Percentiles rank a stretch among this genome's conserved stretches.
Evolutionary conservation across 2,888 invertebrate species (phyloP).

Genomic region (Teleiodes luculella): DNA sequence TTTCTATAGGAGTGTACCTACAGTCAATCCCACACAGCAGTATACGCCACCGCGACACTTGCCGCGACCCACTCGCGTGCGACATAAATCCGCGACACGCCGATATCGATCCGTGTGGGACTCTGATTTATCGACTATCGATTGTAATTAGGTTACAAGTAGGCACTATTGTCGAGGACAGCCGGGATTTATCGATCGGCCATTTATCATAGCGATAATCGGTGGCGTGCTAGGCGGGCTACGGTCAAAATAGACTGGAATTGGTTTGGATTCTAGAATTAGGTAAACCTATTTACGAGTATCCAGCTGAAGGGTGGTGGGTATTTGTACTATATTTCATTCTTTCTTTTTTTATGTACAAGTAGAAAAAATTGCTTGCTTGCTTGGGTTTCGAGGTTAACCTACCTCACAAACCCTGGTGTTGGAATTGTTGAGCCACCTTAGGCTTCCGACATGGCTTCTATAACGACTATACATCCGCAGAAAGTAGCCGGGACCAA

Average conservation of each 20-base stretch:
- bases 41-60: conserved; percentile 11
- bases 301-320: too few species aligned
- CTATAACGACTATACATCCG: too few species aligned
- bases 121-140: conserved; percentile 13
- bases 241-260: background rate
- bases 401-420: too few species aligned
- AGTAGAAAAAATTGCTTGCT: too few species aligned
- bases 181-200: background rate
- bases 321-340: too few species aligned
- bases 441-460: too few species aligned
- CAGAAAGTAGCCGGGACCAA: too few species aligned
- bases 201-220: background rate
- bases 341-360: too few species aligned
- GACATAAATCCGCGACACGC: conserved; percentile 14
- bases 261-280: background rate
- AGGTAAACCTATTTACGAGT: too few species aligned
- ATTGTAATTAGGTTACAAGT: conserved; percentile 16
- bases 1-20: background rate
- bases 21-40: conserved; percentile 1
- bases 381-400: too few species aligned
- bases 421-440: too few species aligned
- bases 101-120: conserved; percentile 13
- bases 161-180: conserved; percentile 5
- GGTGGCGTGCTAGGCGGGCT: background rate
- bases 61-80: conserved; percentile 14